Evolutionary conservation across 92 coral and sea anemone species (phyloP).

Genomic region (Parazoanthus swiftii): DNA sequence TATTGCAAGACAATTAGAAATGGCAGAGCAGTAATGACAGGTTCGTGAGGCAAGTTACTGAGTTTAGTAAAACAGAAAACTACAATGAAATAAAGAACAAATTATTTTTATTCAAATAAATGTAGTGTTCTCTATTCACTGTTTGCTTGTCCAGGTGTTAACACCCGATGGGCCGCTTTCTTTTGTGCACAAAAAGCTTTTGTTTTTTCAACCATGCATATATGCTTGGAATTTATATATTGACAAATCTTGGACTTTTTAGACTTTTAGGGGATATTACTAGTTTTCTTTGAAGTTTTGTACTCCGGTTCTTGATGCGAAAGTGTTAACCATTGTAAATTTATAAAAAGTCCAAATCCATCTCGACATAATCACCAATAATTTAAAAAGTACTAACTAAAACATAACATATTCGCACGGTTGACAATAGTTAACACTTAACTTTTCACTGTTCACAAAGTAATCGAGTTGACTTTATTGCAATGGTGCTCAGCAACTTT

Average conservation of each 20-base stretch:
- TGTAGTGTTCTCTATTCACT: not conserved
- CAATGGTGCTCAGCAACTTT: not conserved
- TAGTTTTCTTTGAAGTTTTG: not conserved
- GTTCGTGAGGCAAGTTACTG: not conserved
- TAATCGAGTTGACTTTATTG: not conserved
- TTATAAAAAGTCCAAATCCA: not conserved
- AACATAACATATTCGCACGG: not conserved
- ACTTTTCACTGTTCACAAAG: slow-evolving; percentile 10
- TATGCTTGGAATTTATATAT: not conserved
- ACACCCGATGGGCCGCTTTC: slow-evolving; percentile 1
- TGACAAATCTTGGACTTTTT: not conserved
- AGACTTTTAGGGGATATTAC: not conserved
- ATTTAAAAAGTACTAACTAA: not conserved
- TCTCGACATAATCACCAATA: not conserved
- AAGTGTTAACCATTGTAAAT: not conserved
- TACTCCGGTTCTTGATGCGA: not conserved
- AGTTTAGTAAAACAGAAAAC: slow-evolving; percentile 4
- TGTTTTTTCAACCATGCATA: not conserved
- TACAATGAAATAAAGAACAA: slow-evolving; percentile 19
- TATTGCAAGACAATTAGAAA: slow-evolving; percentile 16
- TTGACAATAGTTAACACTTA: slow-evolving; percentile 1
- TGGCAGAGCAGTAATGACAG: not conserved
- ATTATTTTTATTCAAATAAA: slow-evolving; percentile 10
- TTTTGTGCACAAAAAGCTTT: slow-evolving; percentile 11
- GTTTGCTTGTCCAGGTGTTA: slow-evolving; percentile 44